These are phyloP conservation scores for Barbus barbus DNA, from an alignment of 2,113 vertebrate genomes.

Conservation along the genomic window DNA sequence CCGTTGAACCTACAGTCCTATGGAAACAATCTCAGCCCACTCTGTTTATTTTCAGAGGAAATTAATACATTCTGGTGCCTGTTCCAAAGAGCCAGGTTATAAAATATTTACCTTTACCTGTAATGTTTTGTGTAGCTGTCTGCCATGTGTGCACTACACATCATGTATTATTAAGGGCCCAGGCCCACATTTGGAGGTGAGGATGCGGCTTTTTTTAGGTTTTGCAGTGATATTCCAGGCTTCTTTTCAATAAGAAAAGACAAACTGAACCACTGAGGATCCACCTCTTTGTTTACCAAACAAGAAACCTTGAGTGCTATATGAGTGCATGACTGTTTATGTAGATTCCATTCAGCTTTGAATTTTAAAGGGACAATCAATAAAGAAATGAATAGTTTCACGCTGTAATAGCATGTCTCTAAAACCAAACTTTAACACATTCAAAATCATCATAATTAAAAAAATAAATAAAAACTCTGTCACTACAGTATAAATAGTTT, in stretches of 20 bases:
- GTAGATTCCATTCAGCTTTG: background rate
- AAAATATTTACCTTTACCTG: constrained; percentile 54
- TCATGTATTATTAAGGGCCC: constrained; percentile 51
- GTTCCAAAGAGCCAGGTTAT: constrained; percentile 41
- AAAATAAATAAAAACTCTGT: background rate
- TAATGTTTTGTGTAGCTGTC: constrained; percentile 48
- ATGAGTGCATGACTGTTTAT: background rate
- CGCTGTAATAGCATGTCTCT: background rate
- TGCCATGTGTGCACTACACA: constrained; percentile 51
- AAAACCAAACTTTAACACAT: background rate
- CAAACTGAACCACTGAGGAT: background rate
- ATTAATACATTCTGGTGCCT: constrained; percentile 22
- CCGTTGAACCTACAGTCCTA: background rate
- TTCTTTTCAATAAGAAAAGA: constrained; percentile 28
- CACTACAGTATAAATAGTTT: background rate
- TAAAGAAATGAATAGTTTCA: too few species aligned
- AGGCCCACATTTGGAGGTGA: constrained; percentile 21
- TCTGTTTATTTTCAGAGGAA: constrained; percentile 16
- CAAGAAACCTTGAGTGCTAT: background rate
- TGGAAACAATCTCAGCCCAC: background rate
- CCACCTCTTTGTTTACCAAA: background rate
- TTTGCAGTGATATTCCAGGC: constrained; percentile 37
- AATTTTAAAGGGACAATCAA: too few species aligned
- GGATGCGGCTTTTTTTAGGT: constrained; percentile 35
- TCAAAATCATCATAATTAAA: background rate